Evolutionary conservation across 1,140 invertebrate genomes (phyloP).

Genomic region (Planococcus citri): DNA sequence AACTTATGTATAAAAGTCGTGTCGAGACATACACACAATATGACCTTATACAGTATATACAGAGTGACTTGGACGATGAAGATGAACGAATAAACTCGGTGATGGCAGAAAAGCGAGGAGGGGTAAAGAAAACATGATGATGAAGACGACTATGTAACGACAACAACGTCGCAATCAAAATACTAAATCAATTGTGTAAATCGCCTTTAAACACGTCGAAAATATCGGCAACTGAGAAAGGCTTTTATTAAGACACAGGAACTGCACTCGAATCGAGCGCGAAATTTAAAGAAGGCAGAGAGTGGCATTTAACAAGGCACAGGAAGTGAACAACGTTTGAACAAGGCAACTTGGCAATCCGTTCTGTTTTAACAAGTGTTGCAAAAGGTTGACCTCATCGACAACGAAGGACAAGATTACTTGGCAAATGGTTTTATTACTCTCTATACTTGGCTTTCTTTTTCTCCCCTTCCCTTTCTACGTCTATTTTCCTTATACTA

Average conservation of each 20-base stretch:
- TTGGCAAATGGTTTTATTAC: constrained; percentile 3
- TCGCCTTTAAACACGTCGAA: neutral
- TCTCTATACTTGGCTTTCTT: neutral
- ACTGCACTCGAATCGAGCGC: constrained; percentile 1
- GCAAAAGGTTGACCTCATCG: neutral
- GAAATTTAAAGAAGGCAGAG: constrained; percentile 3
- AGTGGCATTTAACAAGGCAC: constrained; percentile 2
- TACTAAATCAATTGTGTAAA: neutral
- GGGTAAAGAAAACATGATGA: no score
- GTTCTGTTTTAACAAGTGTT: constrained; percentile 7
- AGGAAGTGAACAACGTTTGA: constrained; percentile 2
- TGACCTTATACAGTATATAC: no score
- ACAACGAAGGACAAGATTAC: neutral
- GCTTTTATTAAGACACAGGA: constrained; percentile 1
- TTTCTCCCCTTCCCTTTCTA: no score
- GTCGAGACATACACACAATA: no score
- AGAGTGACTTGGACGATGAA: no score
- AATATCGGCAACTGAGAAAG: neutral
- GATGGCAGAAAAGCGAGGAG: no score
- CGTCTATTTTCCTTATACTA: no score
- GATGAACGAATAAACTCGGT: no score
- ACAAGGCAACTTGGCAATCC: constrained; percentile 1
- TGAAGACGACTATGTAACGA: no score
- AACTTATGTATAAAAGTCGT: no score
- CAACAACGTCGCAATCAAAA: no score